Percentiles rank a stretch among this genome's conserved stretches.
Conservation (phyloP, 1,140 invertebrate species). For the Tetranychus urticae region DNA sequence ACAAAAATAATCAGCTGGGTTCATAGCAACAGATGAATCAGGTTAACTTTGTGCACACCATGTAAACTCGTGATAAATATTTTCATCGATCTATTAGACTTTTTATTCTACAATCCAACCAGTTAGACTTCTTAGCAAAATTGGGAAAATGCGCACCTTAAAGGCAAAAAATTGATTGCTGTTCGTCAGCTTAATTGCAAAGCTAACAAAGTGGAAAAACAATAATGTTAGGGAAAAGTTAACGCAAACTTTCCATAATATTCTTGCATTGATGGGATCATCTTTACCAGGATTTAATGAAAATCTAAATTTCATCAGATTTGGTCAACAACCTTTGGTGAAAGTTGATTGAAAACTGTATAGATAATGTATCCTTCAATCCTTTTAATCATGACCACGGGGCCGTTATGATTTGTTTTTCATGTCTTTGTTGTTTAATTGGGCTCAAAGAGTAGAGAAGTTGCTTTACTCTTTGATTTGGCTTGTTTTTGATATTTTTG, state of each 20-base stretch:
- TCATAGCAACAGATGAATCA: too few relatives aligned
- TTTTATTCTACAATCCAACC: neutral
- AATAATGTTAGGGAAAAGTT: constrained; percentile 25
- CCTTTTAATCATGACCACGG: too few relatives aligned
- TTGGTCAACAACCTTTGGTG: too few relatives aligned
- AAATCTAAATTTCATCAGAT: too few relatives aligned
- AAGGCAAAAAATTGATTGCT: constrained; percentile 5
- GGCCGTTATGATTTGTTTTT: too few relatives aligned
- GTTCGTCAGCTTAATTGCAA: constrained; percentile 44
- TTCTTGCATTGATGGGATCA: constrained; percentile 17
- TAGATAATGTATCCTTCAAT: too few relatives aligned
- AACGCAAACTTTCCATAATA: constrained; percentile 18
- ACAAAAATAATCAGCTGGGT: too few relatives aligned
- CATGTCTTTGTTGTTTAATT: too few relatives aligned
- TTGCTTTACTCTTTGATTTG: too few relatives aligned
- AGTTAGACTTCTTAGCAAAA: neutral
- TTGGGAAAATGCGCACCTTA: neutral
- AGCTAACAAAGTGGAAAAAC: constrained; percentile 44
- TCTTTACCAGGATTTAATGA: constrained; percentile 61
- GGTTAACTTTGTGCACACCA: neutral
- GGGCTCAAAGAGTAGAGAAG: too few relatives aligned
- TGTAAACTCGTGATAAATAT: neutral
- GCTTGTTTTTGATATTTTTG: too few relatives aligned
- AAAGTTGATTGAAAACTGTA: too few relatives aligned
- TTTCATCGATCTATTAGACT: neutral